phyloP scores from a whole-genome alignment of 2,888 invertebrate species.

The Amaurobius ferox region DNA sequence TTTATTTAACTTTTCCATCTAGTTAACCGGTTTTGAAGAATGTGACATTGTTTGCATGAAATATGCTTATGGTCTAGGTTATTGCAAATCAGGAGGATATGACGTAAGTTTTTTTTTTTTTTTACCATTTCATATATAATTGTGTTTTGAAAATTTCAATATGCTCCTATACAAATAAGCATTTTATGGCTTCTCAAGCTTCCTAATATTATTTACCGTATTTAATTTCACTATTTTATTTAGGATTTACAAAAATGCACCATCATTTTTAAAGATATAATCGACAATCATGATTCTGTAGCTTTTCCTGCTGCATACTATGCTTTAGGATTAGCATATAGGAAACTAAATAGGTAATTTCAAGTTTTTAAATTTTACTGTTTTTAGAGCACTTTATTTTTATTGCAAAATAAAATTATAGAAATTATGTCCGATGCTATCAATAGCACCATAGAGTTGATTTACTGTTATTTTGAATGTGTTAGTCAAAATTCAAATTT shows the following conservation, averaged over 20 bases:
- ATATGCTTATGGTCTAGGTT: slow-evolving; percentile 55
- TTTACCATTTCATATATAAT: neutral
- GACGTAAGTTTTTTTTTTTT: slow-evolving; percentile 36
- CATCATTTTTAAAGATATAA: slow-evolving; percentile 48
- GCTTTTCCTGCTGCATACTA: slow-evolving; percentile 68
- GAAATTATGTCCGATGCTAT: too few relatives aligned
- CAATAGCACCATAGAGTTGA: too few relatives aligned
- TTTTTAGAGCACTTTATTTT: too few relatives aligned
- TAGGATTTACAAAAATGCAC: slow-evolving; percentile 66
- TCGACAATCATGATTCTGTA: slow-evolving; percentile 30
- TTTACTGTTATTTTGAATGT: too few relatives aligned
- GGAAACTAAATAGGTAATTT: slow-evolving; percentile 60
- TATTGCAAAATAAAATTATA: too few relatives aligned
- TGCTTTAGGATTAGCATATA: slow-evolving; percentile 46
- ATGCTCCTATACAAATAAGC: neutral
- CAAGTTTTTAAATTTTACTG: too few relatives aligned
- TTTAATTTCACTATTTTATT: neutral
- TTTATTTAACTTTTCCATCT: neutral
- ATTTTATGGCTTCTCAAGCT: neutral
- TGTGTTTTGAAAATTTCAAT: neutral
- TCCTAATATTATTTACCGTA: neutral
- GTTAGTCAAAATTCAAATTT: too few relatives aligned
- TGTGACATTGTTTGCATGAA: slow-evolving; percentile 53
- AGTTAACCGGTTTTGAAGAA: slow-evolving; percentile 40
- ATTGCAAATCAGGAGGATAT: slow-evolving; percentile 39